Evolutionary conservation across 2,888 invertebrate species (phyloP).

Genomic region (Plebejus anna): DNA sequence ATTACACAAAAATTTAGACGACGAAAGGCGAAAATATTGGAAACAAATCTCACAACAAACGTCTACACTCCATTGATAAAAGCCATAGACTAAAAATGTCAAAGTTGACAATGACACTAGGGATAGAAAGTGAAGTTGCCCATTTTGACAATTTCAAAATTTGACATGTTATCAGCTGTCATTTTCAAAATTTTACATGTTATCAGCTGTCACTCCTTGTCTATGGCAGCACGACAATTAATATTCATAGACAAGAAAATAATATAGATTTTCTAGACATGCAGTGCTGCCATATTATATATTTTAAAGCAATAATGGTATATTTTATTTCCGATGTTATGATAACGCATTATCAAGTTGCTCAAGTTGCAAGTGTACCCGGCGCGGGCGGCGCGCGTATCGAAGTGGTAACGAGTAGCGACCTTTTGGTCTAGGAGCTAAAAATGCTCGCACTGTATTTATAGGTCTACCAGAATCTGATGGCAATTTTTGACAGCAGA

Average conservation of each 20-base stretch:
- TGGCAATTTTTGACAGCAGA: too few relatives aligned
- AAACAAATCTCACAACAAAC: slow-evolving; percentile 71
- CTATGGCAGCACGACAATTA: slow-evolving; percentile 46
- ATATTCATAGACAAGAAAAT: slow-evolving; percentile 61
- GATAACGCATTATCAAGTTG: too few relatives aligned
- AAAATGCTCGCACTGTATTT: too few relatives aligned
- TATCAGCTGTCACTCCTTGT: slow-evolving; percentile 48
- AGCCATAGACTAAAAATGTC: slow-evolving; percentile 63
- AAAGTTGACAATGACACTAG: slow-evolving; percentile 36
- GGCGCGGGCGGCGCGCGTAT: too few relatives aligned
- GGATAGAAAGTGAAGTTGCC: slow-evolving; percentile 10
- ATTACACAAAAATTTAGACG: slow-evolving; percentile 66
- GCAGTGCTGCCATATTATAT: not conserved
- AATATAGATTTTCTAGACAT: slow-evolving; percentile 70
- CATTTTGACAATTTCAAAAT: slow-evolving; percentile 28
- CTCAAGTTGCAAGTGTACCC: too few relatives aligned
- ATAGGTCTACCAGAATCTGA: too few relatives aligned
- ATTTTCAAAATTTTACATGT: slow-evolving; percentile 31
- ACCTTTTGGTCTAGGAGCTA: too few relatives aligned
- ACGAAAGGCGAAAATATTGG: slow-evolving; percentile 72
- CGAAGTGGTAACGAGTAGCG: too few relatives aligned
- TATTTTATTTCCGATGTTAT: too few relatives aligned
- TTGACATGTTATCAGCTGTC: too few relatives aligned
- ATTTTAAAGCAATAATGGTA: not conserved
- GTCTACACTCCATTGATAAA: slow-evolving; percentile 65